Conservation (phyloP, 2,888 invertebrate genomes). For the Drosophila cognata region DNA sequence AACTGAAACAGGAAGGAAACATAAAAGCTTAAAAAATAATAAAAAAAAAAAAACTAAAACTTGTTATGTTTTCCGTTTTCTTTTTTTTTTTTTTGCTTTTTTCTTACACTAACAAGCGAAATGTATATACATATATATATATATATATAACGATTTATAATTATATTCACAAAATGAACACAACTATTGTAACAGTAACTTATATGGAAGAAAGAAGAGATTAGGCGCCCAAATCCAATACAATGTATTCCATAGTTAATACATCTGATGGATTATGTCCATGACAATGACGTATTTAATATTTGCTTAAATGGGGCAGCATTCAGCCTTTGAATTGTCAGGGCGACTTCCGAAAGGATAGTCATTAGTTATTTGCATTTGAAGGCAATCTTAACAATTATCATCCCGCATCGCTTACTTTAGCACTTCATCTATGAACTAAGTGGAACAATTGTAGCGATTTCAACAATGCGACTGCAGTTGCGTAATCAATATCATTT, state of each 20-base stretch:
- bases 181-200: slow-evolving; percentile 22
- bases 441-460: not conserved
- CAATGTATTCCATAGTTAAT: not conserved
- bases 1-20: slow-evolving; percentile 26
- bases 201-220: slow-evolving; percentile 1
- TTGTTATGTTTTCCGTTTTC: slow-evolving; percentile 48
- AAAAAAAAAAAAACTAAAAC: slow-evolving; percentile 26
- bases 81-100: slow-evolving; percentile 13
- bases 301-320: not conserved
- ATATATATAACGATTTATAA: slow-evolving; percentile 29
- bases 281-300: not conserved
- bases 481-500: not conserved
- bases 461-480: not conserved
- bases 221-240: not conserved
- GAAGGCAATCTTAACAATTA: not conserved
- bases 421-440: not conserved
- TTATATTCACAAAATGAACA: slow-evolving; percentile 29
- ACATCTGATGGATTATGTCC: not conserved
- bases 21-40: slow-evolving; percentile 42
- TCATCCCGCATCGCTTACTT: not conserved
- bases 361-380: not conserved
- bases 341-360: not conserved
- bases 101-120: slow-evolving; percentile 21
- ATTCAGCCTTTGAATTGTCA: not conserved
- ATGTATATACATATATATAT: slow-evolving; percentile 35